Evolutionary conservation across 2,888 invertebrate species (phyloP).

Genomic region (Tuberolachnus salignus): DNA sequence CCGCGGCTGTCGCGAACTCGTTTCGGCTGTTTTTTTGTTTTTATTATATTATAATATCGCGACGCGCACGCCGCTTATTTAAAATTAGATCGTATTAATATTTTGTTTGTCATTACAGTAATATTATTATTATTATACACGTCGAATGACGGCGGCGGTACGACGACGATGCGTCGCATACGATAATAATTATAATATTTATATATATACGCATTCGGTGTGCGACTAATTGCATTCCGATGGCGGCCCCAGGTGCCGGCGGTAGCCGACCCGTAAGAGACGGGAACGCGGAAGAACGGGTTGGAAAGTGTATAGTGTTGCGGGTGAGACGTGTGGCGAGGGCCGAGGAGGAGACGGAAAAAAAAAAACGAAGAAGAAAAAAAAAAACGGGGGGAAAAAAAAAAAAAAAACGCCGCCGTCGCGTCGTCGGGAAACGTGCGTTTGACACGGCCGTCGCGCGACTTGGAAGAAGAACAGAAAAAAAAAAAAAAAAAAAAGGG

Average conservation of each 20-base stretch:
- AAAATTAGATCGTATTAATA: constrained; percentile 53
- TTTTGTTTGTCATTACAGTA: constrained; percentile 30
- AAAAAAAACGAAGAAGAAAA: background rate
- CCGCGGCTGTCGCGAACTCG: no score
- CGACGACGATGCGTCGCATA: background rate
- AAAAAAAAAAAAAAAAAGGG: no score
- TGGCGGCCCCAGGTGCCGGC: constrained; percentile 34
- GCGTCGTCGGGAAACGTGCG: constrained; percentile 30
- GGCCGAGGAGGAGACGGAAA: background rate
- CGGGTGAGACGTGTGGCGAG: no score
- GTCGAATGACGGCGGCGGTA: no score
- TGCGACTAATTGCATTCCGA: constrained; percentile 46
- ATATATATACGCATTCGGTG: background rate
- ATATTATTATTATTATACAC: no score
- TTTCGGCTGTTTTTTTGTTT: no score
- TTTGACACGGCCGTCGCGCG: constrained; percentile 24
- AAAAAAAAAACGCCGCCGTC: background rate
- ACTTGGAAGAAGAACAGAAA: constrained; percentile 40
- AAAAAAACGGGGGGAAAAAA: background rate
- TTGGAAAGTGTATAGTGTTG: no score
- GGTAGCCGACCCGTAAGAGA: background rate
- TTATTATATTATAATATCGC: background rate
- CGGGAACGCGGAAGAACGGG: no score
- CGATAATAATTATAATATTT: constrained; percentile 45
- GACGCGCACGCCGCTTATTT: constrained; percentile 15